Evolutionary conservation across 2,797 vertebrate species (phyloP), one percentile per base, ranked within the genome.

Genomic region (Falco berigora): DNA sequence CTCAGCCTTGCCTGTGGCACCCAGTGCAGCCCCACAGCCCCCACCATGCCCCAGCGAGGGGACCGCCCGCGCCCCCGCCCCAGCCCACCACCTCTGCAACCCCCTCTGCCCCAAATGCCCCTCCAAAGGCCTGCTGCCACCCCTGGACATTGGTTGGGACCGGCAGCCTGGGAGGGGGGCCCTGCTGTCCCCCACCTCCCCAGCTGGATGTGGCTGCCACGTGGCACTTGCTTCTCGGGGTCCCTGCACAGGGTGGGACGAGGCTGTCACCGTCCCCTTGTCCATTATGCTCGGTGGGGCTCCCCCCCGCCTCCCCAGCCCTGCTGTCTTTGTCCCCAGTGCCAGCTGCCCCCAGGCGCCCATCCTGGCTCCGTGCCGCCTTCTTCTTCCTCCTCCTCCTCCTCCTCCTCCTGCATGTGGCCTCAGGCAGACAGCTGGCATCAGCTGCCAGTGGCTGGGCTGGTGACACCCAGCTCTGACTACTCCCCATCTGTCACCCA

Each of bases 401-500:
- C 69, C 76, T 86, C 80, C 82, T 93, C 63, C 90, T 88, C 91
- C 79, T 46, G 42, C 42, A 59, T 73, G 0, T 42, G 47, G 91
- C 93, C 94, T 88, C 85, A 86, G 92, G 67, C 96, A 90, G 80
- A 94, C 82, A 95, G 89, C 85, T 94, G 92, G 90, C 91, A 96
- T 93, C 94, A 86, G 93, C 96, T 96, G 79, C 73, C 8, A 4
- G 76, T 66, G 18, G 76, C 86, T 42, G 82, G 67, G 94, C 71
- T 95, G 86, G 88, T 92, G 88, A 96, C 82, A 97, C 91, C 90
- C 91, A 94, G 88, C 87, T 92, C 89, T 0, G 5, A 90, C 88
- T 94, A 80, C 85, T 91, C 90, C 81, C 96, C 96, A 97, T 97
- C 97, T 97, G 97, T 96, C 91, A 94, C 93, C 92, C 86, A 74